These are phyloP conservation scores for Anisognathus igniventris DNA, from an alignment of 2,797 vertebrate species.

Conservation along the genomic window DNA sequence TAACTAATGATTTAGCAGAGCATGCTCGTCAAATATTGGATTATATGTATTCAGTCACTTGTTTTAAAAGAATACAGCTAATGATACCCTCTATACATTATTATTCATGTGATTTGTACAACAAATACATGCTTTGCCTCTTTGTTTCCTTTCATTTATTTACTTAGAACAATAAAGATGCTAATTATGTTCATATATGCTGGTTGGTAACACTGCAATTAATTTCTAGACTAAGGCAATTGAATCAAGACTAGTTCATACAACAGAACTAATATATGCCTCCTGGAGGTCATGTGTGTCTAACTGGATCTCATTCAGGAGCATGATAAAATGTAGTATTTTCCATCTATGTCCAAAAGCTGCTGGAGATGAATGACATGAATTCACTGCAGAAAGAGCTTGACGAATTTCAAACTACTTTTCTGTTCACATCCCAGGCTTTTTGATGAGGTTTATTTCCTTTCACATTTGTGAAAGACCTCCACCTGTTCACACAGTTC, in stretches of 20 bases:
- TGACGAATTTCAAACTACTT: background rate
- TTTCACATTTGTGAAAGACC: background rate
- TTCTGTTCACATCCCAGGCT: background rate
- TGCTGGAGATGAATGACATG: background rate
- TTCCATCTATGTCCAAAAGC: background rate
- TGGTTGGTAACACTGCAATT: background rate
- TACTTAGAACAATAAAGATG: slow-evolving; percentile 29
- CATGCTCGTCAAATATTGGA: background rate
- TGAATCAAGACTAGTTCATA: background rate
- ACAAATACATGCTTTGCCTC: background rate
- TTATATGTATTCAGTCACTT: background rate
- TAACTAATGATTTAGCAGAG: slow-evolving; percentile 35
- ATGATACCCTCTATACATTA: background rate
- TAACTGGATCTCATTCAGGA: background rate
- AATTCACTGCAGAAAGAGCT: background rate
- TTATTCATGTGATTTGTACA: background rate
- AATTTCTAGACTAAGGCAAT: background rate
- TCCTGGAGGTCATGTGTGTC: background rate
- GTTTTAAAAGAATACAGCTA: slow-evolving; percentile 30
- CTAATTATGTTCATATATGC: slow-evolving; percentile 15
- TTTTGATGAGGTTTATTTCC: background rate
- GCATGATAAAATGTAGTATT: background rate
- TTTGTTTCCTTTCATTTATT: slow-evolving; percentile 37
- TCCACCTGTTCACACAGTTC: background rate
- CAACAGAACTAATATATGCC: background rate